Percentiles rank a stretch among this genome's conserved stretches.
These are phyloP conservation scores for Aleiodes leptofemur DNA, from an alignment of 2,888 invertebrate species.

Conservation along the genomic window DNA sequence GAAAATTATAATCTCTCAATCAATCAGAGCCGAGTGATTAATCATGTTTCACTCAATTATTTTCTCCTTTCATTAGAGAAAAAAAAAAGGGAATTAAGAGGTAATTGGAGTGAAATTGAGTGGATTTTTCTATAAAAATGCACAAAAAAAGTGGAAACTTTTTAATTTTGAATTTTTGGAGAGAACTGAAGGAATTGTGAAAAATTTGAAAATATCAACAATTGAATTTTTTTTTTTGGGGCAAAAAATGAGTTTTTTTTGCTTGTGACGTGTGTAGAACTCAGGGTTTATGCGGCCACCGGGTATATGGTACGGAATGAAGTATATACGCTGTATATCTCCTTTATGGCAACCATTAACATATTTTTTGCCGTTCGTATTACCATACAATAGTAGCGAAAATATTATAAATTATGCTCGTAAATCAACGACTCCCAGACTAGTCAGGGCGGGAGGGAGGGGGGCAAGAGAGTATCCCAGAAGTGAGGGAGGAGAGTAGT, in stretches of 20 bases:
- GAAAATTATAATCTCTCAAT: conserved; percentile 38
- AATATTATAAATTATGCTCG: conserved; percentile 74
- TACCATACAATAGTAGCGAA: conserved; percentile 75
- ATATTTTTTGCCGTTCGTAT: conserved; percentile 73
- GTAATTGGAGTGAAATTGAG: conserved; percentile 33
- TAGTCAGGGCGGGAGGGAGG: conserved; percentile 16
- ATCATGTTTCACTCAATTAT: conserved; percentile 35
- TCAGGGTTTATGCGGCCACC: conserved; percentile 66
- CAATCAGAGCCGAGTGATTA: conserved; percentile 37
- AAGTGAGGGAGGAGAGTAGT: conserved; percentile 27
- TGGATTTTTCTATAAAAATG: background rate
- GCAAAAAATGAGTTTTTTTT: conserved; percentile 48
- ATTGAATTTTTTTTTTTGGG: too few relatives aligned
- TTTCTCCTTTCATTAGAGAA: conserved; percentile 9
- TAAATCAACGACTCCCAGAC: conserved; percentile 67
- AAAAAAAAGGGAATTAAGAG: conserved; percentile 18
- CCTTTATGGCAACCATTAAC: conserved; percentile 75
- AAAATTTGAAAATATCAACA: conserved; percentile 31
- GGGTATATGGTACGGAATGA: conserved; percentile 71
- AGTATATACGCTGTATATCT: conserved; percentile 72
- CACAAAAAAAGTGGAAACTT: background rate
- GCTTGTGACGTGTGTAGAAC: conserved; percentile 50
- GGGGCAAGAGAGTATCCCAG: conserved; percentile 23
- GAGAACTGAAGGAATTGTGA: conserved; percentile 8
- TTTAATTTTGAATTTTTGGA: conserved; percentile 24